Percentiles rank a stretch among this genome's conserved stretches.
phyloP scores from a whole-genome alignment of 1,140 invertebrate species.

The Drosophila sulfurigaster region DNA sequence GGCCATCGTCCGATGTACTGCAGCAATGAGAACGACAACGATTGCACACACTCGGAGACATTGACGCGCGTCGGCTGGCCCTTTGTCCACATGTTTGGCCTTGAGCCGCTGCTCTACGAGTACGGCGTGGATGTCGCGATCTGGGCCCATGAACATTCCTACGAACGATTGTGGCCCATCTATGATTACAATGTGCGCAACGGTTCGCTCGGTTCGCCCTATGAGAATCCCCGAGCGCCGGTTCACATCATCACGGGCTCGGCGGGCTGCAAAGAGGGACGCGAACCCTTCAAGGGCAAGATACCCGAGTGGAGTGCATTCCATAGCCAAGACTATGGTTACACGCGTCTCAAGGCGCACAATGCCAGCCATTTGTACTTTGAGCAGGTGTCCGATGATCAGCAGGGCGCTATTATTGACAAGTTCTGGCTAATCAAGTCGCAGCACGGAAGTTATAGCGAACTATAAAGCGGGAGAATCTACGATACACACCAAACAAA shows the following conservation, averaged over 20 bases:
- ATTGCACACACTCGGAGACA: slow-evolving; percentile 93
- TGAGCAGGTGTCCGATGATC: slow-evolving; percentile 96
- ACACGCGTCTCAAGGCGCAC: slow-evolving; percentile 92
- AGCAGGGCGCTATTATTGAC: slow-evolving; percentile 91
- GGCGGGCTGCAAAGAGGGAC: slow-evolving; percentile 92
- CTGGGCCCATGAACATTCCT: slow-evolving; percentile 98
- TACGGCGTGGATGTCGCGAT: slow-evolving; percentile 96
- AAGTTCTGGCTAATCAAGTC: slow-evolving; percentile 91
- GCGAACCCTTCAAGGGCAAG: slow-evolving; percentile 84
- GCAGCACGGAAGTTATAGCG: slow-evolving; percentile 84
- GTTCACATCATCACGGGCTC: slow-evolving; percentile 97
- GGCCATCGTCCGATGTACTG: slow-evolving; percentile 99
- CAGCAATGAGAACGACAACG: slow-evolving; percentile 94
- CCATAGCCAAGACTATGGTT: slow-evolving; percentile 95
- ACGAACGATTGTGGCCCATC: slow-evolving; percentile 97
- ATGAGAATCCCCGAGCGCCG: slow-evolving; percentile 94
- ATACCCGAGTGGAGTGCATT: slow-evolving; percentile 83
- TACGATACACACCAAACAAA: neutral
- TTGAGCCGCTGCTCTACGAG: slow-evolving; percentile 95
- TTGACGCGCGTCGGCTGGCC: slow-evolving; percentile 91
- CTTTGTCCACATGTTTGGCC: slow-evolving; percentile 89
- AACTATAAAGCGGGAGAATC: slow-evolving; percentile 18
- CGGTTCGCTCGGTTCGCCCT: slow-evolving; percentile 91
- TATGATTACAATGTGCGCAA: slow-evolving; percentile 95
- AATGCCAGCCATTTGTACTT: slow-evolving; percentile 95